Percentiles rank a stretch among this genome's conserved stretches.
Conservation (phyloP, 2,888 invertebrate genomes). For the Acanthosepion esculentum region DNA sequence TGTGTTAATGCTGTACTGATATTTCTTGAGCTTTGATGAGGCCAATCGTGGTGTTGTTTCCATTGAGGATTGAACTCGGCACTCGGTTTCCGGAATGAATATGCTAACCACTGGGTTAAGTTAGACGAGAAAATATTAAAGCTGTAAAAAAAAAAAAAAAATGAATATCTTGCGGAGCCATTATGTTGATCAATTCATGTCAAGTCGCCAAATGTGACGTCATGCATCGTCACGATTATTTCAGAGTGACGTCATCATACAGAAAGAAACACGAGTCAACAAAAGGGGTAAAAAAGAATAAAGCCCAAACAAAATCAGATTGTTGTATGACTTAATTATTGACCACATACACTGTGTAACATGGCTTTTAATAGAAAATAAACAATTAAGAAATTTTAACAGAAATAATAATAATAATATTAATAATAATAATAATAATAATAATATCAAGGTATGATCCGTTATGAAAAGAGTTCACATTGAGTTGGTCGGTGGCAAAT, state of each 20-base stretch:
- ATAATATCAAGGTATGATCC: slow-evolving; percentile 21
- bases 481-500: slow-evolving; percentile 23
- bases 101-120: too few species aligned
- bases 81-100: too few species aligned
- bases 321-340: slow-evolving; percentile 13
- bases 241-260: not conserved
- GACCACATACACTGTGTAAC: slow-evolving; percentile 20
- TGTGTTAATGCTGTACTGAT: too few species aligned
- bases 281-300: not conserved
- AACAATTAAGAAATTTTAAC: not conserved
- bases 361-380: slow-evolving; percentile 21
- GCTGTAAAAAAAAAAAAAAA: too few species aligned
- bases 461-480: slow-evolving; percentile 20
- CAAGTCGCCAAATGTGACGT: not conserved
- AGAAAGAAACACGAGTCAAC: not conserved
- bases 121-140: too few species aligned
- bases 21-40: too few species aligned
- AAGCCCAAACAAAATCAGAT: not conserved
- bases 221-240: not conserved
- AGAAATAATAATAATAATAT: slow-evolving; percentile 12
- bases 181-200: too few species aligned
- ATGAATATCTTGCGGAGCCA: too few species aligned
- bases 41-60: too few species aligned
- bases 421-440: slow-evolving; percentile 2
- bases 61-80: too few species aligned